phyloP scores from a whole-genome alignment of 1,140 invertebrate genomes.

The Dreissena polymorpha region DNA sequence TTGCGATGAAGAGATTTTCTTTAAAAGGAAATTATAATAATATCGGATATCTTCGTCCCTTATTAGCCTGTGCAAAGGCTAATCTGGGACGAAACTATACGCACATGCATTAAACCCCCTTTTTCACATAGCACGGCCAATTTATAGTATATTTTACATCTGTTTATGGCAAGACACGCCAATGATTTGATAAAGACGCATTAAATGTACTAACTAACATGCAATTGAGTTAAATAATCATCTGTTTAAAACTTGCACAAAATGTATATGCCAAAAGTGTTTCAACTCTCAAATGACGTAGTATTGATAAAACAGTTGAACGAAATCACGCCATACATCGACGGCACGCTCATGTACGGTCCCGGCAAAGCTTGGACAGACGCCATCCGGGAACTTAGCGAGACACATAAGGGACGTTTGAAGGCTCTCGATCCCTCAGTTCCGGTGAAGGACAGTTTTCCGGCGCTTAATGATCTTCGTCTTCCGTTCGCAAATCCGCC shows the following conservation, averaged over 20 bases:
- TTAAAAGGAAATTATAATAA: too few species aligned
- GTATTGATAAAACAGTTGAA: conserved; percentile 80
- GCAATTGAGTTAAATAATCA: neutral
- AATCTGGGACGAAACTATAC: too few species aligned
- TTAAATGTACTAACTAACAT: too few species aligned
- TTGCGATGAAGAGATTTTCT: too few species aligned
- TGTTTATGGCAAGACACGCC: too few species aligned
- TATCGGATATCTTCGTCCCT: too few species aligned
- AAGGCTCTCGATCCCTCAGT: conserved; percentile 51
- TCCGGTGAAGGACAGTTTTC: conserved; percentile 78
- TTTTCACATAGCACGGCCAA: too few species aligned
- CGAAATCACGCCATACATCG: conserved; percentile 84
- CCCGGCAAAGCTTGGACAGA: conserved; percentile 83
- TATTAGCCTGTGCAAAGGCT: too few species aligned
- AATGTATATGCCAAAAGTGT: neutral
- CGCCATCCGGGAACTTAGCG: conserved; percentile 80
- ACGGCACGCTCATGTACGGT: conserved; percentile 84
- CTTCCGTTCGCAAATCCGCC: conserved; percentile 84
- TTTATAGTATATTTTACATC: too few species aligned
- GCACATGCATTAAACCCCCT: too few species aligned
- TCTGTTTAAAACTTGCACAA: neutral
- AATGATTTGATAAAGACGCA: too few species aligned
- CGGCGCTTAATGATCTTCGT: conserved; percentile 80
- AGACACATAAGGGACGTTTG: conserved; percentile 80
- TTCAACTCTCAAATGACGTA: neutral